phyloP scores from a whole-genome alignment of 2,797 vertebrate genomes.

The Hemibagrus guttatus region DNA sequence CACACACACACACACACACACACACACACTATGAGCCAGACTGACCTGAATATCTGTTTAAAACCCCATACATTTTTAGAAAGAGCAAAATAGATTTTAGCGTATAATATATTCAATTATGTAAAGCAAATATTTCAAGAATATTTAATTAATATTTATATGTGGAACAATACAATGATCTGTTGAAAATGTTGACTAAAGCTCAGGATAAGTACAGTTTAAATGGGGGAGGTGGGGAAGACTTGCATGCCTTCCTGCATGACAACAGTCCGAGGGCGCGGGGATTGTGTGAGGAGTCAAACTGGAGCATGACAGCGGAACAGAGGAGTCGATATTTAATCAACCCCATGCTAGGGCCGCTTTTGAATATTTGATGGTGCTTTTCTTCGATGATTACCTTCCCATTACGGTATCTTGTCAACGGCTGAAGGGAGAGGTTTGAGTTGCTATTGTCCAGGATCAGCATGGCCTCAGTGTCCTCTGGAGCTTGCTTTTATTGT shows the following conservation, averaged over 20 bases:
- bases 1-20: too few species aligned
- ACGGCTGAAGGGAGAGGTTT: constrained; percentile 59
- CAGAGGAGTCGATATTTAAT: constrained; percentile 63
- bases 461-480: constrained; percentile 56
- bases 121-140: not conserved
- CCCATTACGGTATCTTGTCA: constrained; percentile 69
- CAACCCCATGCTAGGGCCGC: constrained; percentile 58
- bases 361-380: constrained; percentile 73
- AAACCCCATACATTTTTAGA: not conserved
- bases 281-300: constrained; percentile 50
- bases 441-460: constrained; percentile 63
- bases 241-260: constrained; percentile 61
- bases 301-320: constrained; percentile 57
- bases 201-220: constrained; percentile 32
- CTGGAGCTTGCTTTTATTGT: constrained; percentile 67
- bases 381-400: constrained; percentile 73
- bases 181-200: constrained; percentile 36
- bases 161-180: constrained; percentile 14
- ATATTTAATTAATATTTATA: not conserved
- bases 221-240: constrained; percentile 61
- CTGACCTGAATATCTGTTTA: not conserved
- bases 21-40: not conserved
- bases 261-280: constrained; percentile 55
- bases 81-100: not conserved
- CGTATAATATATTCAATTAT: not conserved